A percentile compares a stretch with the other conserved stretches of the same genome.
phyloP scores from a whole-genome alignment of 2,888 invertebrate species.

The Asteroscopus sphinx region DNA sequence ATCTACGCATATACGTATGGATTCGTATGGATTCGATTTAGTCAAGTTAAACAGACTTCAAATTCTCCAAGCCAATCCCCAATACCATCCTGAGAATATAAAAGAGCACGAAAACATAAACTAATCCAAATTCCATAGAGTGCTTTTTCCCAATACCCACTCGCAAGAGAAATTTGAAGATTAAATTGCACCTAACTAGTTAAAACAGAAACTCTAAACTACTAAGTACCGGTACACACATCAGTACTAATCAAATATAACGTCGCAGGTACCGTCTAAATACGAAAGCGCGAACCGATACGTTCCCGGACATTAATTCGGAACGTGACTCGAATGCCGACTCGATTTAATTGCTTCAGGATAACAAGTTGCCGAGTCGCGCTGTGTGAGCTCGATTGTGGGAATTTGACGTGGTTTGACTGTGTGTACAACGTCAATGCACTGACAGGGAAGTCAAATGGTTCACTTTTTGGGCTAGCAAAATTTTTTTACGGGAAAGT shows the following conservation, averaged over 20 bases:
- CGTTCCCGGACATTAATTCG: conserved; percentile 65
- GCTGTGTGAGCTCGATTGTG: conserved; percentile 46
- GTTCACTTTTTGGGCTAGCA: background rate
- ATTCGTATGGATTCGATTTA: too few species aligned
- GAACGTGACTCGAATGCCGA: conserved; percentile 62
- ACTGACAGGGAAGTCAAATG: conserved; percentile 13
- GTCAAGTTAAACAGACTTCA: too few species aligned
- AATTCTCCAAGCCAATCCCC: too few species aligned
- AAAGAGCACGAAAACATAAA: background rate
- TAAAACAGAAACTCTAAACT: conserved; percentile 40
- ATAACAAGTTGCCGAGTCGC: conserved; percentile 58
- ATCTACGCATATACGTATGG: too few species aligned
- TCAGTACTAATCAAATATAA: conserved; percentile 56
- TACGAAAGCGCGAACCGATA: conserved; percentile 57
- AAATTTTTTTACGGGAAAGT: too few species aligned
- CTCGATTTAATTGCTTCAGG: conserved; percentile 58
- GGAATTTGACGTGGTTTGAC: conserved; percentile 39
- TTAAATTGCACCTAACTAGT: conserved; percentile 20
- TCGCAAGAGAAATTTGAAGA: conserved; percentile 23
- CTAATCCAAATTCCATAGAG: background rate
- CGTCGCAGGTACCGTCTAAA: conserved; percentile 56
- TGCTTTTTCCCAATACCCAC: too few species aligned
- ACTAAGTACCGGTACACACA: conserved; percentile 41
- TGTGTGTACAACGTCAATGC: conserved; percentile 20
- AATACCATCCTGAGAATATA: too few species aligned